Base-by-base conservation (phyloP, 1,140 invertebrate species). In the Nebria ingens region DNA sequence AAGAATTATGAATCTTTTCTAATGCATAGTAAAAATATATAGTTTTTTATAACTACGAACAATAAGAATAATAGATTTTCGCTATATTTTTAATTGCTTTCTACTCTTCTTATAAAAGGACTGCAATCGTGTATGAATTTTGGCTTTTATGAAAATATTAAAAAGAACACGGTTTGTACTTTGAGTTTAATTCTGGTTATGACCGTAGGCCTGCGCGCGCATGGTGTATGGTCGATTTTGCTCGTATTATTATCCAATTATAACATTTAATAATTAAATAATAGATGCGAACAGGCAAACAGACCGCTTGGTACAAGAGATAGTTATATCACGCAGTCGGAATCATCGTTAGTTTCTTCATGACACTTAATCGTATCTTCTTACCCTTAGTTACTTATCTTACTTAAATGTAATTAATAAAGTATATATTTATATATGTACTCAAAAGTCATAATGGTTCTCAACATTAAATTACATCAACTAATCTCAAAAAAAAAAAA, bases 391-490 rank as follows among this genome's bases (percentile, higher is more conserved):
- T 45, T 17, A 45, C 40, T 45, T 45, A 12, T 17, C 40, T 45
- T 45, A 45, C 40, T 45, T 45, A 45, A 45, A 34, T 45, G 40
- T 45, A 45, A 45, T 17, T 13, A 45, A 11, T 11, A 45, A 45
- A 17, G 6, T 45, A 45, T n/a, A n/a, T n/a, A n/a, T n/a, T n/a
- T n/a, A n/a, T n/a, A n/a, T n/a, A n/a, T 45, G 40, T 45, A 45
- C 40, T 45, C 9, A 45, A 45, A 45, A 45, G 40, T 12, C 40
- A 45, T 45, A 45, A 45, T 45, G 40, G 17, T 45, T 17, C 6
- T 45, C 40, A 45, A 45, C 40, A 17, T 45, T 45, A 45, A 45
- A 45, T 45, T 45, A 45, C 40, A 45, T 45, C 9, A 45, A 45
- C 40, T 45, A 45, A 45, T 45, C 40, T 45, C 40, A 17, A 11